These are phyloP conservation scores for Nematolebias whitei DNA, from an alignment of 2,113 vertebrate species.

Conservation along the genomic window DNA sequence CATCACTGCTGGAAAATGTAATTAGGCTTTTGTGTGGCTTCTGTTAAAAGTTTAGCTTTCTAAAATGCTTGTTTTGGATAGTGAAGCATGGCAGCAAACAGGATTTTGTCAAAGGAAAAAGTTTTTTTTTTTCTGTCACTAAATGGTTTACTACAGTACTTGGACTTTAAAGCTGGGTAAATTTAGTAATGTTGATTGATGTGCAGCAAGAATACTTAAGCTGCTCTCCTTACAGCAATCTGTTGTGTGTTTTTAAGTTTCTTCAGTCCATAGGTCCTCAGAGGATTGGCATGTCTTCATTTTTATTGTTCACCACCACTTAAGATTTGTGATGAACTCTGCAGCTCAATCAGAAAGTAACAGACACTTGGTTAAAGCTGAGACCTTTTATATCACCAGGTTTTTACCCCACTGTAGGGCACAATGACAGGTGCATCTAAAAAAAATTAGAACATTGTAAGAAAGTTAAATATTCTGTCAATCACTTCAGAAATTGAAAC, in stretches of 20 bases:
- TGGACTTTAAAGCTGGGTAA: no score
- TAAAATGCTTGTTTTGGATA: constrained; percentile 22
- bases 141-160: neutral
- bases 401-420: constrained; percentile 24
- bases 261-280: constrained; percentile 57
- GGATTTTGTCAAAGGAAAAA: neutral
- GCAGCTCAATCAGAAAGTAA: constrained; percentile 69
- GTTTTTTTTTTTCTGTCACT: no score
- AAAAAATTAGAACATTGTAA: no score
- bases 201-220: constrained; percentile 30
- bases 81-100: constrained; percentile 5
- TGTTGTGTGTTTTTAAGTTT: constrained; percentile 38
- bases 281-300: constrained; percentile 58
- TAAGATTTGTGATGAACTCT: constrained; percentile 68
- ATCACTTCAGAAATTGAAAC: no score
- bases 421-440: no score
- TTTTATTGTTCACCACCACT: constrained; percentile 64
- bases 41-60: constrained; percentile 35
- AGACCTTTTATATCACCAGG: constrained; percentile 45
- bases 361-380: constrained; percentile 50
- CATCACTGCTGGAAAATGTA: constrained; percentile 42
- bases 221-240: constrained; percentile 4
- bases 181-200: constrained; percentile 7
- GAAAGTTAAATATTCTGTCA: no score
- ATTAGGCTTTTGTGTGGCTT: constrained; percentile 53